Evolutionary conservation across 2,888 invertebrate genomes (phyloP), one percentile per base, ranked within the genome.

Genomic region (Torymus texanus): DNA sequence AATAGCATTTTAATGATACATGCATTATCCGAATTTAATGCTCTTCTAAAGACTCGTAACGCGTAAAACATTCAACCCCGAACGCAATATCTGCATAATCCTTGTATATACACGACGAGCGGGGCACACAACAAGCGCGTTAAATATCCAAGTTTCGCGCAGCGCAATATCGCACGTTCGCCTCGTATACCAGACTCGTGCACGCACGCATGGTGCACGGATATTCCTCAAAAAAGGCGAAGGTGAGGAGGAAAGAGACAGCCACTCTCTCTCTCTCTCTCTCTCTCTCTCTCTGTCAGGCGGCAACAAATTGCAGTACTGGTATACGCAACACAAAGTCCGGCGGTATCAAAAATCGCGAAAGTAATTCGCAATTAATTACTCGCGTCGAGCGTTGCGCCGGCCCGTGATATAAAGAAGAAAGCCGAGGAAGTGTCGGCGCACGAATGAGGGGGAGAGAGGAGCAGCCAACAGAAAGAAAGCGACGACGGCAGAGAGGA

Each of bases 321-420:
- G 21, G 61, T 59, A 21, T 11, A 58, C 12, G 41, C 10, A n/a
- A 65, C 13, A 4, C 50, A 41, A 41, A 41, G 8, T 41, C 41
- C 8, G 41, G 14, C 50, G 63, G 41, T 71, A 72, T 79, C 71
- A 75, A 71, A 75, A 79, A 79, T 79, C 79, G 56, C 75, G 2
- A 61, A 71, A 56, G 72, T 67, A 66, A 79, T 75, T 79, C 66
- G 67, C 75, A 66, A 75, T 79, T 79, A 79, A 72, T 75, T 62
- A 75, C 67, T 74, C 68, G 41, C 41, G 41, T 41, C 41, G 41
- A 63, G 41, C 41, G 41, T 41, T 8, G 41, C 41, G 41, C 41
- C 41, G 41, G 41, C 41, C 8, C 41, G 41, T 8, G 41, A 41
- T 41, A 50, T 66, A 67, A 75, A 75, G 62, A 53, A 14, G 50